Evolutionary conservation across 2,113 vertebrate genomes (phyloP), one percentile per base, ranked within the genome.

Genomic region (Boulengeromyrus knoepffleri): DNA sequence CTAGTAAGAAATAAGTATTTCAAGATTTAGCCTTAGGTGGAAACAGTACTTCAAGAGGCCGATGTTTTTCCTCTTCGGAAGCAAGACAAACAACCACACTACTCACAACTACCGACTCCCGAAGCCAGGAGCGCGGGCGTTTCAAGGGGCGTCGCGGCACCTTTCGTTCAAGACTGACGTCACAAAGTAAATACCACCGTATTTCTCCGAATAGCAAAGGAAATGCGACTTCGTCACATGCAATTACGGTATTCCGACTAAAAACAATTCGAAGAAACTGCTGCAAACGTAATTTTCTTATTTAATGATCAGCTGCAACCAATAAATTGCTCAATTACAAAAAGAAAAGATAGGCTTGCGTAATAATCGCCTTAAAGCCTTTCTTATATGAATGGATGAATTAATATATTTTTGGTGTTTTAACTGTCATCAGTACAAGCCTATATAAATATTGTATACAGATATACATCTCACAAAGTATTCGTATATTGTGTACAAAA

Each of bases 131-230:
- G 58, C 27, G 66, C 88, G 58, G 58, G 52, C 24, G 56, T 88
- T n/a, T 66, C n/a, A 42, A 56, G 88, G 90, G 90, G 89, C 90
- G 90, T 92, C 87, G 12, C 87, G 39, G 31, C 45, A 66, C 77
- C 56, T 15, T 31, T 62, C 88, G 62, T 3, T 49, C 70, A 49
- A 12, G 9, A 56, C 21, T 87, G n/a, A 90, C 90, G 42, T 90
- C 88, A 85, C 24, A 49, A 83, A 15, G 27, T 58, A 3, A 83
- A 53, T n/a, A 47, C 74, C 91, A 91, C 92, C 92, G 90, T 92
- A 92, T 91, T 85, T 4, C 83, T 19, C 70, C 89, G 9, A 66
- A 66, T 85, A 58, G 77, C 39, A 17, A n/a, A 19, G 19, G 1
- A 56, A 39, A 19, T 53, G 4, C 5, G 12, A 50, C 31, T 13